Evolutionary conservation across 2,797 vertebrate species (phyloP).

Genomic region (Muraenolepis orangiensis): DNA sequence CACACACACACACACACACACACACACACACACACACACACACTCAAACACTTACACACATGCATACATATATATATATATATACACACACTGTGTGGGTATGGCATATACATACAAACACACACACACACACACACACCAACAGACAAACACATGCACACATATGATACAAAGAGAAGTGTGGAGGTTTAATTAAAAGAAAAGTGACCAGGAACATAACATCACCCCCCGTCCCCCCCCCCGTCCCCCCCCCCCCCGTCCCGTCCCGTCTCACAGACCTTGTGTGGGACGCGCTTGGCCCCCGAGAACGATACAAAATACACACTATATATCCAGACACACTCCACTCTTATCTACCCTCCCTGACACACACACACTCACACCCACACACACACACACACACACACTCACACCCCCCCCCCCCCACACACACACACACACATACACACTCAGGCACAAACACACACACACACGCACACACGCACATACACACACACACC

Average conservation of each 20-base stretch:
- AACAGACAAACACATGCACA: conserved; percentile 10
- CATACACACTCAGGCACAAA: neutral
- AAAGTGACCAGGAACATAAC: conserved; percentile 53
- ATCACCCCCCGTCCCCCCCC: no score
- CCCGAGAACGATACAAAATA: conserved; percentile 43
- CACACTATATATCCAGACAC: conserved; percentile 58
- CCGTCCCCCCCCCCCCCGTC: no score
- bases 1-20: conserved; percentile 19
- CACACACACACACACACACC: conserved; percentile 16
- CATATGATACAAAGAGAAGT: conserved; percentile 30
- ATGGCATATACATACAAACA: neutral
- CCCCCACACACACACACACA: neutral
- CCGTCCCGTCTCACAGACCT: conserved; percentile 56
- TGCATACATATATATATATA: conserved; percentile 1
- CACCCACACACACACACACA: conserved; percentile 10
- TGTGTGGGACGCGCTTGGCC: conserved; percentile 69
- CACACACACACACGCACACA: neutral
- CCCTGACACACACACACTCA: conserved; percentile 15
- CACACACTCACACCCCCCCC: neutral
- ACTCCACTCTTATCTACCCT: conserved; percentile 60
- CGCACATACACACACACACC: neutral
- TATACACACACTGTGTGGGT: neutral
- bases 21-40: conserved; percentile 32
- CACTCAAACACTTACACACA: conserved; percentile 5
- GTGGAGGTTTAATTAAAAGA: conserved; percentile 63